Evolutionary conservation across 2,113 vertebrate genomes (phyloP).

Genomic region (Silurus glanis): DNA sequence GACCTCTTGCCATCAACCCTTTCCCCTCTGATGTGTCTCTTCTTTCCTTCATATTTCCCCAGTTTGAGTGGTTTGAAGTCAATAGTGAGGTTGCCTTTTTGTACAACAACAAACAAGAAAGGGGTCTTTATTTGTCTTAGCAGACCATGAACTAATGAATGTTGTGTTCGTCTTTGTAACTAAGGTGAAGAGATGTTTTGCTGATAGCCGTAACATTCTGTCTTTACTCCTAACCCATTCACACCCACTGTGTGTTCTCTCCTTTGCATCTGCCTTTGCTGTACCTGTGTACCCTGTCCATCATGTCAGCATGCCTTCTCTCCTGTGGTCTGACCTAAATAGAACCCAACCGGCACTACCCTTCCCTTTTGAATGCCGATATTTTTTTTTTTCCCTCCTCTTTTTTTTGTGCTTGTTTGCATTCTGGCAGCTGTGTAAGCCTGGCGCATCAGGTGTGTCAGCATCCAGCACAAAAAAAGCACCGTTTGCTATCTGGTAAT

Average conservation of each 20-base stretch:
- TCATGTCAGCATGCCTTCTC: neutral
- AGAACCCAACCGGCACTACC: neutral
- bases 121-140: neutral
- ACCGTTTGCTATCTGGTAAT: neutral
- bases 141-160: neutral
- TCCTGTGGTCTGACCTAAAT: conserved; percentile 30
- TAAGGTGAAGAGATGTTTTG: no score
- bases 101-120: neutral
- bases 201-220: neutral
- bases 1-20: conserved; percentile 9
- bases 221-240: neutral
- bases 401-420: neutral
- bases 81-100: neutral
- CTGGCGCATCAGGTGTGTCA: conserved; percentile 25
- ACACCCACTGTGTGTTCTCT: neutral
- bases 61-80: neutral
- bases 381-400: neutral
- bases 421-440: neutral
- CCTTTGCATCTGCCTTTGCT: neutral
- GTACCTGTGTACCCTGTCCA: neutral
- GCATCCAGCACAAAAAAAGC: neutral
- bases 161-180: neutral
- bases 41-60: neutral
- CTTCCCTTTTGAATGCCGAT: neutral
- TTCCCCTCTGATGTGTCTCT: neutral